Base-by-base conservation (phyloP, 2,113 vertebrate genomes). In the Bolborhynchus lineola region DNA sequence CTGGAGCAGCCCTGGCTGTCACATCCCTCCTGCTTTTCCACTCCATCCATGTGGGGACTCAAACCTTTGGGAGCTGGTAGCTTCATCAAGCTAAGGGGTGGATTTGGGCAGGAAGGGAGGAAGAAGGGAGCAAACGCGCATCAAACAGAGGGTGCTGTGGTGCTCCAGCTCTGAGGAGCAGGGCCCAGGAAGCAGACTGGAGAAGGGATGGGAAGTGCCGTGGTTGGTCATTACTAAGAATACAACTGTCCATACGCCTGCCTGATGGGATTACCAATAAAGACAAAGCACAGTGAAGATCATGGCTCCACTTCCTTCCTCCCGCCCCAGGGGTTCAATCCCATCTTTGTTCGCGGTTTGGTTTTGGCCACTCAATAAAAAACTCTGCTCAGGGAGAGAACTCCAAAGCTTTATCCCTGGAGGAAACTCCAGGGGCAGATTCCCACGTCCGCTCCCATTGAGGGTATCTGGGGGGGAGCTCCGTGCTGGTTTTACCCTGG, bases 181-280 rank as follows among this genome's bases (percentile, higher is more conserved):
- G 42, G 80, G 42, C 64, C 26, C 71, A 63, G 82, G 82, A 70
- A 92, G 77, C 29, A 64, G 49, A 76, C 13, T 16, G 89, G 74
- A 65, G 71, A 49, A 67, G 92, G 82, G 88, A 47, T 50, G 94
- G 29, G 85, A 87, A 95, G 80, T 46, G 37, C 68, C 31, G 1
- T 24, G 84, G 31, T 1, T 60, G 77, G 70, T 86, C 78, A 92
- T 97, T 97, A 77, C 97, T 96, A 94, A 97, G 94, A 97, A 95
- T 94, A 94, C 90, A 78, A 55, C 80, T 90, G 81, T 41, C 91
- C 87, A 39, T 23, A 84, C 2, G 82, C 70, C 71, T 19, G 77
- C 86, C 94, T 96, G 96, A 96, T 95, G 92, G 94, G 97, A 97
- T 97, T 97, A 97, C 47, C 62, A 29, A 52, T 74, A 84, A 92